Conservation (phyloP, 2,797 vertebrate genomes). For the Dromococcyx pavoninus region DNA sequence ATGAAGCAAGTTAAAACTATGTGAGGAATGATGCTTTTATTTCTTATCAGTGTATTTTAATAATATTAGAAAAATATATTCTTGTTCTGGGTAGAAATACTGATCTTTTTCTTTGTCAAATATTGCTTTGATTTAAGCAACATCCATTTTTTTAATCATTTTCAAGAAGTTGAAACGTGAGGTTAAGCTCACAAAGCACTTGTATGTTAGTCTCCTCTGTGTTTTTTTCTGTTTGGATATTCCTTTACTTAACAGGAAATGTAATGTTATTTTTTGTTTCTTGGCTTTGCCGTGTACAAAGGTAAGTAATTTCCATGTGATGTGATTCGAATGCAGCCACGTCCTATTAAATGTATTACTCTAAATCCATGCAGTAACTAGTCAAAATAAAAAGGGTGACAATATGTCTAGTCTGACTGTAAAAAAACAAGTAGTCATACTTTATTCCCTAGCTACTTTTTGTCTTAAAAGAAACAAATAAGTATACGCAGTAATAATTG, state of each 20-base stretch:
- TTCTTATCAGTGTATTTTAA: background rate
- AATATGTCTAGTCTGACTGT: background rate
- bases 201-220: background rate
- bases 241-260: background rate
- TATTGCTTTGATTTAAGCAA: background rate
- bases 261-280: background rate
- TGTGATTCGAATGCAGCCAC: background rate
- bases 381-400: background rate
- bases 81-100: background rate
- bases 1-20: background rate
- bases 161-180: background rate
- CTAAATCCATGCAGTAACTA: background rate
- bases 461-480: background rate
- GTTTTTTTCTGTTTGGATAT: background rate
- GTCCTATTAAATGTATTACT: background rate
- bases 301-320: background rate
- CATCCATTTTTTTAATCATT: background rate
- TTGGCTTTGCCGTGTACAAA: background rate
- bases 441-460: background rate
- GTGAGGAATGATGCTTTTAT: background rate
- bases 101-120: background rate
- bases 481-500: background rate
- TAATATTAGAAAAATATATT: background rate
- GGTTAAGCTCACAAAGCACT: background rate
- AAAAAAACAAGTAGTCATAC: background rate